These are phyloP conservation scores for Eupithecia tripunctaria DNA, from an alignment of 2,888 invertebrate species.

Conservation along the genomic window DNA sequence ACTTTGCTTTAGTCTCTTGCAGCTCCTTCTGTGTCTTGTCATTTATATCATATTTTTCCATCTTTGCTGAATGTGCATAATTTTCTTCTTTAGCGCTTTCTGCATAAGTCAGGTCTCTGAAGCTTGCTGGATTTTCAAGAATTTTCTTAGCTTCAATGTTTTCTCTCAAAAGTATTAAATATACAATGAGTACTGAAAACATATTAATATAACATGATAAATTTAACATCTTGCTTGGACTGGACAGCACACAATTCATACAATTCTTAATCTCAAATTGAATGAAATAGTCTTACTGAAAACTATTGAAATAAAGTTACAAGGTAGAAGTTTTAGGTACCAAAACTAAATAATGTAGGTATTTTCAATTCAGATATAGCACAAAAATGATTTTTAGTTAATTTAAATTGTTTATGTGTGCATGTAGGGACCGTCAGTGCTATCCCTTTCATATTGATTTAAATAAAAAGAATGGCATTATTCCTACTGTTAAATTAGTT, in stretches of 20 bases:
- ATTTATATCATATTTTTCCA: constrained; percentile 51
- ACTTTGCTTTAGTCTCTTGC: constrained; percentile 86
- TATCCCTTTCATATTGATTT: too few species aligned
- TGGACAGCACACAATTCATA: background rate
- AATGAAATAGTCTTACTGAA: background rate
- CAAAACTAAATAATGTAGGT: background rate
- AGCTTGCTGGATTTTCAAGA: constrained; percentile 56
- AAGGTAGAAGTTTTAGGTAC: background rate
- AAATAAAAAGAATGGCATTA: too few species aligned
- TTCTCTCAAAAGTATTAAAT: constrained; percentile 57
- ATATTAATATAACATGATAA: constrained; percentile 30
- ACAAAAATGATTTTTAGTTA: too few species aligned
- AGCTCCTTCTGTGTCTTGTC: constrained; percentile 78
- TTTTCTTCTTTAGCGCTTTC: constrained; percentile 59
- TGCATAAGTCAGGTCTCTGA: constrained; percentile 57
- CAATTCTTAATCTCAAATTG: background rate
- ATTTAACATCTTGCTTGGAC: background rate
- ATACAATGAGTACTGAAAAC: constrained; percentile 69
- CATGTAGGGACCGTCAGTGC: too few species aligned
- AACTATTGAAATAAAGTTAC: background rate
- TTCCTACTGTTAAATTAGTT: too few species aligned
- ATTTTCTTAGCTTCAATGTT: constrained; percentile 43
- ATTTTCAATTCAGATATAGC: background rate
- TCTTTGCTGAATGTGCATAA: constrained; percentile 48
- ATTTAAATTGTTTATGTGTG: too few species aligned